Percentiles rank a stretch among this genome's conserved stretches.
Evolutionary conservation across 2,113 vertebrate species (phyloP).

Genomic region (Pseudorhombus dupliciocellatus): DNA sequence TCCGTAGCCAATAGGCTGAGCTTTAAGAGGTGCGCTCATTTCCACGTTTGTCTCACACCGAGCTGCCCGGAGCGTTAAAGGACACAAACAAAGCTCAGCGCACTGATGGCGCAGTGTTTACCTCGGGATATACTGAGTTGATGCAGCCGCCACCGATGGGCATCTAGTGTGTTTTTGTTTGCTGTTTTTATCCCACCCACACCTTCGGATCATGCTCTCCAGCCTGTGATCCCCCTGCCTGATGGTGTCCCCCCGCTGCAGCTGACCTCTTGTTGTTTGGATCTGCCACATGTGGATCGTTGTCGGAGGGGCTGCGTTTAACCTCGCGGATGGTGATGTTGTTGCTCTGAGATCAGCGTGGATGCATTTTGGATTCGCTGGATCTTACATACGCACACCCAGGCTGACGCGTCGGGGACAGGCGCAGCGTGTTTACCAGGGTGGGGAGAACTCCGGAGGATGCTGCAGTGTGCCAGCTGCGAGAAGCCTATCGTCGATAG

Average conservation of each 20-base stretch:
- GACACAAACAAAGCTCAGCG: constrained; percentile 7
- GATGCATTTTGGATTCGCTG: constrained; percentile 55
- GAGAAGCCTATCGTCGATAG: constrained; percentile 97
- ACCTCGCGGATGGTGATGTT: constrained; percentile 45
- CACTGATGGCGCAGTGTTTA: not conserved
- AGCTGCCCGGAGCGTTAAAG: constrained; percentile 34
- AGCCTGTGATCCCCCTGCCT: constrained; percentile 15
- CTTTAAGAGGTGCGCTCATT: constrained; percentile 82
- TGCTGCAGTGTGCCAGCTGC: constrained; percentile 97
- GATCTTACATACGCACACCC: constrained; percentile 39
- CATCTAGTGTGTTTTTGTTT: not conserved
- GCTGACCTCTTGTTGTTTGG: constrained; percentile 20
- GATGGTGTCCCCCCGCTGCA: not conserved
- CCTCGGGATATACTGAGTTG: constrained; percentile 41
- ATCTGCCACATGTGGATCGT: constrained; percentile 61
- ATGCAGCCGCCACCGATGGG: not conserved
- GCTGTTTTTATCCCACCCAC: not conserved
- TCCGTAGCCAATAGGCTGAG: constrained; percentile 61
- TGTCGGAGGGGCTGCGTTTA: constrained; percentile 12
- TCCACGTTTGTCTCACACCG: constrained; percentile 58
- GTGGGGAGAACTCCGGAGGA: constrained; percentile 82
- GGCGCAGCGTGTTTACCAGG: not conserved
- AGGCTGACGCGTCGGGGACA: constrained; percentile 30
- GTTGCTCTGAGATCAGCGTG: constrained; percentile 31
- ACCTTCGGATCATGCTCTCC: constrained; percentile 1